Base-by-base conservation (phyloP, 2,797 vertebrate genomes). In the Fratercula arctica region DNA sequence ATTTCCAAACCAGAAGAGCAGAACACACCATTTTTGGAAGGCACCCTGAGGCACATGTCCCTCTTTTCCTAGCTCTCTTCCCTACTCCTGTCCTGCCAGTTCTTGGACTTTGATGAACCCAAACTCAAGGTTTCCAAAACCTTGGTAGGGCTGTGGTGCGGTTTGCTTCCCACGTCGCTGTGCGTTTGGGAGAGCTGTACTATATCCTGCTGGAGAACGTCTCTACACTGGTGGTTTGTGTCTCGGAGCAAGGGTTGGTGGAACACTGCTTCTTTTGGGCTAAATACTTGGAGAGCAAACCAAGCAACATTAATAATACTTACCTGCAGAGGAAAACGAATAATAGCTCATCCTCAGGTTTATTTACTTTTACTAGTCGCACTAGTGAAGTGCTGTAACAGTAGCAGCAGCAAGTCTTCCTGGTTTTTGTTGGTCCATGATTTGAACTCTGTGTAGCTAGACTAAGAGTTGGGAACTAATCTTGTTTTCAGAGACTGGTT, bases 51-150 rank as follows among this genome's bases (percentile, higher is more conserved):
- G 45, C 54, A 82, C 66, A 24, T 63, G 33, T 57, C 61, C 14
- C 51, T 88, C 59, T 70, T 90, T 74, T 60, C 33, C 51, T 69
- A 2, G 0, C 26, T 63, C 15, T 61, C 28, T 86, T 85, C 78
- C 45, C 18, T 80, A 10, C 19, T 29, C 33, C 54, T 83, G 54
- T 53, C 28, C 43, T 81, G 50, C 53, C 18, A 9, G 0, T 61
- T 91, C 72, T 43, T 67, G n/a, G 56, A 74, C 51, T 81, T 69
- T 17, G 35, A 56, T 21, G 43, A 93, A 66, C 74, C 37, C 76
- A 89, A 89, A 59, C 70, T 87, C 80, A 26, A 72, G 83, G 50
- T 83, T 90, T 81, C 48, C 77, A 92, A 39, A 94, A 73, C 69
- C 48, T 83, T 53, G 19, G 5, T 43, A 41, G 60, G 77, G 5